Percentiles rank a stretch among this genome's conserved stretches.
Conservation (phyloP, 1,140 invertebrate genomes). For the Bombus picipes region DNA sequence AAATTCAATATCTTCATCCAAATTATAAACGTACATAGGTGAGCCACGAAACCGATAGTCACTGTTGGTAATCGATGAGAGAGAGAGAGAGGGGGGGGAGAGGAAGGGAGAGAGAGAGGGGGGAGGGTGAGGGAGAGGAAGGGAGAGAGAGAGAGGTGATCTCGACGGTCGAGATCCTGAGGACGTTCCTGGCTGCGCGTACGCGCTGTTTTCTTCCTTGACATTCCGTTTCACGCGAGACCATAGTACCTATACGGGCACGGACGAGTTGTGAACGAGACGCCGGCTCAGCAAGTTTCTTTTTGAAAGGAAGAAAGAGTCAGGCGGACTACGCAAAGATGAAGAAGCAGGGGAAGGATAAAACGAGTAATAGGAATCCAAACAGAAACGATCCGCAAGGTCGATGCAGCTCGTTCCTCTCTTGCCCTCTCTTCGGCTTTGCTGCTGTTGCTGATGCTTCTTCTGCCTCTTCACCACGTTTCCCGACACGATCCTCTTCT, state of each 20-base stretch:
- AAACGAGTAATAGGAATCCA: slow-evolving; percentile 59
- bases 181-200: background rate
- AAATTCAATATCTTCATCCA: too few species aligned
- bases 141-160: background rate
- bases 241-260: slow-evolving; percentile 22
- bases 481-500: slow-evolving; percentile 2
- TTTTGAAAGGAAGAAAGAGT: slow-evolving; percentile 59
- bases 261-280: slow-evolving; percentile 64
- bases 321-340: slow-evolving; percentile 39
- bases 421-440: background rate
- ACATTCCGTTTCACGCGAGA: slow-evolving; percentile 45
- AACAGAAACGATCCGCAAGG: slow-evolving; percentile 70
- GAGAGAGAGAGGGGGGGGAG: too few species aligned
- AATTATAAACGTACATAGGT: too few species aligned
- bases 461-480: slow-evolving; percentile 5
- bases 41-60: background rate
- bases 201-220: slow-evolving; percentile 43
- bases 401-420: slow-evolving; percentile 47
- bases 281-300: slow-evolving; percentile 69
- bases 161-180: background rate
- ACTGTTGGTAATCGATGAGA: background rate
- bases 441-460: background rate
- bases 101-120: too few species aligned
- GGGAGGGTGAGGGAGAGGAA: too few species aligned
- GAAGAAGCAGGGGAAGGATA: slow-evolving; percentile 48